phyloP scores from a whole-genome alignment of 2,113 vertebrate species.

The Platichthys flesus region DNA sequence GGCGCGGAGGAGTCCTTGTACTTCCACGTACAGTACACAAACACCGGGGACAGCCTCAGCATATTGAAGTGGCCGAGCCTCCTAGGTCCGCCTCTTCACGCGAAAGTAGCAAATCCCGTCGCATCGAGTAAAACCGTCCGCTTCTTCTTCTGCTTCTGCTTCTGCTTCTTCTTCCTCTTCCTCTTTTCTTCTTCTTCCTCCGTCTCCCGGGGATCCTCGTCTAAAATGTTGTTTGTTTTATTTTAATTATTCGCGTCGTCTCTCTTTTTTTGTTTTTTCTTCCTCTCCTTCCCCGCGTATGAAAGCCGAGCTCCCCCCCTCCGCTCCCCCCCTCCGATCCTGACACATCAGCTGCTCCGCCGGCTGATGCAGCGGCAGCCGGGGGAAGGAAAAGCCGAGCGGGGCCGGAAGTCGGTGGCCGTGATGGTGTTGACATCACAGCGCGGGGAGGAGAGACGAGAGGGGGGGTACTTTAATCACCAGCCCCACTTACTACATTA shows the following conservation, averaged over 20 bases:
- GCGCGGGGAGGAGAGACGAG: background rate
- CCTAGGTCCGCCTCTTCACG: conserved; percentile 74
- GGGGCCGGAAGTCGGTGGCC: background rate
- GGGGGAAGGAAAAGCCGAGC: no score
- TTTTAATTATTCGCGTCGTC: no score
- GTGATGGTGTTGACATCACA: background rate
- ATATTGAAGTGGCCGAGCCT: conserved; percentile 67
- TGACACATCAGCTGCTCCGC: no score
- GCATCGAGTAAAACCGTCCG: conserved; percentile 45
- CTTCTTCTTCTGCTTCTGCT: conserved; percentile 18
- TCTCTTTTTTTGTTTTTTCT: no score
- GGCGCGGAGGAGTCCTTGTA: conserved; percentile 60
- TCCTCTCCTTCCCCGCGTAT: no score
- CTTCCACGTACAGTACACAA: conserved; percentile 78
- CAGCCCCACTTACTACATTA: no score
- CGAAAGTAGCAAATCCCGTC: conserved; percentile 70
- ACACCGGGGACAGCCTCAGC: conserved; percentile 68
- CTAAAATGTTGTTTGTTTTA: no score
- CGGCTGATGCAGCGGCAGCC: no score
- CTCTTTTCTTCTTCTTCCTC: background rate
- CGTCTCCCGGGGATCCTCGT: no score
- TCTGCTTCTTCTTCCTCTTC: conserved; percentile 33
- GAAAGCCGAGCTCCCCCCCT: no score
- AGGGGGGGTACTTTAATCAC: no score
- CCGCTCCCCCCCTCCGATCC: no score